Evolutionary conservation across 2,113 vertebrate species (phyloP), one percentile per base, ranked within the genome.

Genomic region (Chloroceryle aenea): DNA sequence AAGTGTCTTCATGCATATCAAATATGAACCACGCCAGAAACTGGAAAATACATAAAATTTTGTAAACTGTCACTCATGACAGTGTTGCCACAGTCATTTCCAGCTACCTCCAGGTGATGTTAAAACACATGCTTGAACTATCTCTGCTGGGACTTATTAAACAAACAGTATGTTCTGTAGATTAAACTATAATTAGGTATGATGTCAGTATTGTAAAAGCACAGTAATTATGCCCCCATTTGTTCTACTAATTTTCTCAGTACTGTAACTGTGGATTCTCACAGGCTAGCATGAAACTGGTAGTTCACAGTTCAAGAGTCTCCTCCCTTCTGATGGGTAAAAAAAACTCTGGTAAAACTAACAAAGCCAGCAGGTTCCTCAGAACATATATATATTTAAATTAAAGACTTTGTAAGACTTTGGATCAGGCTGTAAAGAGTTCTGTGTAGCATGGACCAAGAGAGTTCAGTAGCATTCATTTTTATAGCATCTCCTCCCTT

Each of bases 91-190:
- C 72, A 68, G 68, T 14, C 7, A 0, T 64, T 84, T 36, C 73
- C 61, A 78, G 58, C 40, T 75, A 61, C 88, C 76, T 30, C 58
- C 93, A 95, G 96, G 87, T 97, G 93, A 95, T 62, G 27, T 14
- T 77, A 82, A 89, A 95, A 79, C 90, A 95, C 26, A 56, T 36
- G 78, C 45, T 92, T 63, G 36, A 68, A 53, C 53, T 43, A 3
- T 14, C 74, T 95, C 96, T 90, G 68, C 87, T 94, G 95, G 76
- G 95, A 94, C 62, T 96, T 87, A 73, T 84, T 95, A 94, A 96
- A 89, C 77, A 96, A 89, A 93, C 85, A 89, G 62, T 75, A 50
- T 22, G 76, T 53, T 94, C 83, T 85, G 90, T 21, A 89, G 73
- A 92, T 94, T 90, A 95, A 92, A 64, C 69, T 69, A 79, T 78